Conservation (phyloP, 1,140 invertebrate genomes). For the Rhopalosiphum padi region DNA sequence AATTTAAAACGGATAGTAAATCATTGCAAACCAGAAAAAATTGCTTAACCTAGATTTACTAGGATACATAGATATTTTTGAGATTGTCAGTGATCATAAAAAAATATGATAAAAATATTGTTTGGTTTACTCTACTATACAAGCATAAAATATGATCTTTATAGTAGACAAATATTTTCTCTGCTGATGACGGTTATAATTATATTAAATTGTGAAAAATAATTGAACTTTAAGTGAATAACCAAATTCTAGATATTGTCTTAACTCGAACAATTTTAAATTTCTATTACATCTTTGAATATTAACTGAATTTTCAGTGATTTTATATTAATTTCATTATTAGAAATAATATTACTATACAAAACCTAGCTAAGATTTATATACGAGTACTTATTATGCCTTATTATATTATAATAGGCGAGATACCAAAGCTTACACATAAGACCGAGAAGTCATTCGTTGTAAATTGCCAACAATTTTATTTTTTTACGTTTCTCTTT, state of each 20-base stretch:
- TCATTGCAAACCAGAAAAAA: not conserved
- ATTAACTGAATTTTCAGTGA: not conserved
- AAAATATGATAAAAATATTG: not conserved
- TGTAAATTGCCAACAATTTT: not conserved
- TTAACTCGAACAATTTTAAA: not conserved
- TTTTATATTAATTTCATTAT: not conserved
- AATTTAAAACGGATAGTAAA: not conserved
- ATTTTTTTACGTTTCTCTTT: not conserved
- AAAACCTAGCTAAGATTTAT: not conserved
- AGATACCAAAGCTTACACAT: not conserved
- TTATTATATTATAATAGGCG: not conserved
- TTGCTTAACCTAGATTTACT: not conserved
- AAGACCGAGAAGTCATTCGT: not conserved
- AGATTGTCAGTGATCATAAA: not conserved
- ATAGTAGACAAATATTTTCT: not conserved
- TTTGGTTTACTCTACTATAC: not conserved
- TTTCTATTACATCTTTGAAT: not conserved
- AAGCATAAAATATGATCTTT: not conserved
- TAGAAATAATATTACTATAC: not conserved
- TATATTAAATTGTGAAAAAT: not conserved
- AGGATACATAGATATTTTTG: not conserved
- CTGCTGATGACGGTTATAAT: not conserved
- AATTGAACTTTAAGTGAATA: not conserved
- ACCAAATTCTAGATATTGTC: not conserved
- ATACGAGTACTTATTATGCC: not conserved